phyloP scores from a whole-genome alignment of 2,113 vertebrate genomes.

The Tragelaphus strepsiceros region DNA sequence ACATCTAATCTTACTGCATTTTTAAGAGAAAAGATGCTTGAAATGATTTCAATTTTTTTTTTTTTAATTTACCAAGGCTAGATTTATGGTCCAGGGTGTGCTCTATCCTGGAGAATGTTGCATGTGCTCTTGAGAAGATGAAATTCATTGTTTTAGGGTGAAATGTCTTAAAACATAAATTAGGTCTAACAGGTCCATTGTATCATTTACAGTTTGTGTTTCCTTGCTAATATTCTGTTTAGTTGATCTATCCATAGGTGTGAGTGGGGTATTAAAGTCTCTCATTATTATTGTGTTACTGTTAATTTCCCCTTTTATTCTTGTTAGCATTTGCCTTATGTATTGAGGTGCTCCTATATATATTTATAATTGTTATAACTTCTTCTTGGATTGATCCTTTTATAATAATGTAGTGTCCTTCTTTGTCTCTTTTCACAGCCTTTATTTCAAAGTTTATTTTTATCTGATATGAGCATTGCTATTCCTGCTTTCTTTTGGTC shows the following conservation, averaged over 20 bases:
- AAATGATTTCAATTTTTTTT: neutral
- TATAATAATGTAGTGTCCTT: neutral
- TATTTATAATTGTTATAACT: neutral
- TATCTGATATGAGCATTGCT: neutral
- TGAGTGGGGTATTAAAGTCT: neutral
- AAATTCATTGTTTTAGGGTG: neutral
- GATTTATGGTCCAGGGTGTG: neutral
- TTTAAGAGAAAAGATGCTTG: neutral
- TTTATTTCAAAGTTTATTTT: neutral
- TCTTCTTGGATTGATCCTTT: neutral
- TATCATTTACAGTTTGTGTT: neutral
- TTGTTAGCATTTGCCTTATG: neutral
- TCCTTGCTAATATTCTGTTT: neutral
- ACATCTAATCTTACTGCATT: neutral
- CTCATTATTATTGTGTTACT: neutral
- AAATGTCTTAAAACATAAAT: neutral
- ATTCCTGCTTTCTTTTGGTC: neutral
- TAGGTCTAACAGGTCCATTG: neutral
- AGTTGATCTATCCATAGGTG: neutral
- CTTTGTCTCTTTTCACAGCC: neutral
- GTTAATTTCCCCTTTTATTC: neutral
- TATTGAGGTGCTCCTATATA: neutral
- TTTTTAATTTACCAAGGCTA: neutral
- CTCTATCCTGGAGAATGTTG: neutral
- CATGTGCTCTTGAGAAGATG: neutral